Base-by-base conservation (phyloP, 2,888 invertebrate genomes). In the Platycheirus albimanus region DNA sequence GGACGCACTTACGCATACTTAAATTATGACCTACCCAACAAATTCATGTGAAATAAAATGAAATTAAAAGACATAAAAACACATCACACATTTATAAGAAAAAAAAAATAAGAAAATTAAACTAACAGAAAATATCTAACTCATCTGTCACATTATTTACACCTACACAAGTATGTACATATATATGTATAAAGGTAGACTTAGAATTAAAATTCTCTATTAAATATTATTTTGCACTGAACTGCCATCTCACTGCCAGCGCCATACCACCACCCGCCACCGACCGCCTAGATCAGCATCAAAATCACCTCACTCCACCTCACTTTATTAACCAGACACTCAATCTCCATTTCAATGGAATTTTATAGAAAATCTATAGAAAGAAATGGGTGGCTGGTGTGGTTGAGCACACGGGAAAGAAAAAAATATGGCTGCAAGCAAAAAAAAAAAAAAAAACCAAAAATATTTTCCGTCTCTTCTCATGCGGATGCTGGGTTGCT, bases 291-390 rank as follows among this genome's bases (percentile, higher is more conserved):
- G 19, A 52, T 33, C 54, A 36, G n/a, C 36, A 56, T 38, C 38
- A 24, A 7, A 20, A 38, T 24, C 33, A 36, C 43, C 5, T 4
- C 52, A 49, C 64, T 49, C n/a, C 67, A 19, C 67, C 63, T 61
- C 61, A 13, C 15, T 51, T 15, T 56, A 66, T 52, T 38, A 38
- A 30, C 56, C 45, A 78, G 71, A 78, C 78, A 78, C 77, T 78
- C 71, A 83, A 83, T 83, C 83, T 83, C 78, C 78, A 78, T 83
- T 83, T 83, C 83, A 69, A 83, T 83, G 78, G 83, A 83, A 83
- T 83, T 83, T 78, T 78, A 78, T 83, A 72, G 83, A 78, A 83
- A 78, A 83, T 69, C 78, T 71, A 51, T 74, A 67, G 67, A 72
- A 78, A 83, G 83, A 83, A 83, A 83, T 78, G 83, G 69, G 83